Conservation (phyloP, 2,797 vertebrate genomes). For the Pseudochaenichthys georgianus region DNA sequence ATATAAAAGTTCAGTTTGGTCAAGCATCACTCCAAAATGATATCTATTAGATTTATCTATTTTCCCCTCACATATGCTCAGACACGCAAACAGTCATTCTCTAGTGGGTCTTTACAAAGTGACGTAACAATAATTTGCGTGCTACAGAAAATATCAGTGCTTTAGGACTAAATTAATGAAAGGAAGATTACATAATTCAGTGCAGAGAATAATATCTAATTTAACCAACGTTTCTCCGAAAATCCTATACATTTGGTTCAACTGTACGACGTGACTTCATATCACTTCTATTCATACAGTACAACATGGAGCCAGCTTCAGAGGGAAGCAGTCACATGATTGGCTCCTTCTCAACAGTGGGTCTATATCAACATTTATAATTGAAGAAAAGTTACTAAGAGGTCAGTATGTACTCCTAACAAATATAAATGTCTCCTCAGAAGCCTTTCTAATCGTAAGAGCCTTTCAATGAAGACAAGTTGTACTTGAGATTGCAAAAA, state of each 20-base stretch:
- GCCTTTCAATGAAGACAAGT: slow-evolving; percentile 28
- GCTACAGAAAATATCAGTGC: slow-evolving; percentile 75
- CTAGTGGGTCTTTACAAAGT: slow-evolving; percentile 59
- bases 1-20: slow-evolving; percentile 75
- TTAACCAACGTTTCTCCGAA: slow-evolving; percentile 40
- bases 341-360: slow-evolving; percentile 5
- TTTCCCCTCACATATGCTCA: slow-evolving; percentile 10
- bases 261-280: slow-evolving; percentile 22
- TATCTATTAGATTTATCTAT: slow-evolving; percentile 26
- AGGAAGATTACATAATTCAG: slow-evolving; percentile 65
- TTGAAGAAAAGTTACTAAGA: slow-evolving; percentile 8
- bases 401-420: slow-evolving; percentile 30
- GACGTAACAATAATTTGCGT: slow-evolving; percentile 57
- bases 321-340: slow-evolving; percentile 31
- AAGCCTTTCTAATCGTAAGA: slow-evolving; percentile 24
- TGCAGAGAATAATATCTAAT: slow-evolving; percentile 58
- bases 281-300: slow-evolving; percentile 15
- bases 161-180: slow-evolving; percentile 60
- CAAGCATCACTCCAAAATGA: slow-evolving; percentile 67
- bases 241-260: slow-evolving; percentile 24
- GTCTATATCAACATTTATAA: neutral
- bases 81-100: slow-evolving; percentile 49
- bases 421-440: slow-evolving; percentile 8
- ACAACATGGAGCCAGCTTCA: slow-evolving; percentile 24
- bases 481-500: slow-evolving; percentile 44